Conservation (phyloP, 2,888 invertebrate species). For the Oxyteleia sp. region DNA sequence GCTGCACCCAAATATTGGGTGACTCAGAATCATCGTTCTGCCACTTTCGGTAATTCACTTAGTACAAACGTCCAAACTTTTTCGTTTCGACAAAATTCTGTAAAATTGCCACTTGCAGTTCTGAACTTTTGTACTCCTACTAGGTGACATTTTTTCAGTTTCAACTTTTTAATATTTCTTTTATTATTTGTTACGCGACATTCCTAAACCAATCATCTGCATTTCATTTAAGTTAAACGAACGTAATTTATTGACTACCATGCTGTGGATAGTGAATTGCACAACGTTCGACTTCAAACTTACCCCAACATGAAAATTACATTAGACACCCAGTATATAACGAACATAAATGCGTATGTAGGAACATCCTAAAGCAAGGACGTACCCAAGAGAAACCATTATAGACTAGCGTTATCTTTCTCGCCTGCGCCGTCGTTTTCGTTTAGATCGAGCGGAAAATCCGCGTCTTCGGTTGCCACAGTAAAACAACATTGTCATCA, state of each 20-base stretch:
- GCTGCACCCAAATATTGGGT: conserved; percentile 76
- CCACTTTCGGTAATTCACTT: conserved; percentile 22
- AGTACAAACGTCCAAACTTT: neutral
- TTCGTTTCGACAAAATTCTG: no score
- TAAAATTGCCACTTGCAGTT: no score
- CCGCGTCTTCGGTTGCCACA: conserved; percentile 23
- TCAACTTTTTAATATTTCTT: no score
- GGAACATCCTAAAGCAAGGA: conserved; percentile 73
- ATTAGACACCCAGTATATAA: conserved; percentile 69
- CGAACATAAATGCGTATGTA: conserved; percentile 59
- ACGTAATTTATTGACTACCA: neutral
- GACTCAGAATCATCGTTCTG: conserved; percentile 53
- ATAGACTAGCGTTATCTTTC: conserved; percentile 64
- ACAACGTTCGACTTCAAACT: neutral
- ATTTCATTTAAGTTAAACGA: neutral
- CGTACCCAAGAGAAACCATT: conserved; percentile 81
- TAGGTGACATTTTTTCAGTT: no score
- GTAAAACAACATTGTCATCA: conserved; percentile 10
- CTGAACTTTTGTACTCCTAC: no score
- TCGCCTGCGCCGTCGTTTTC: neutral
- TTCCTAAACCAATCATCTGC: no score
- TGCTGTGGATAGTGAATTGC: neutral
- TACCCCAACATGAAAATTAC: conserved; percentile 32
- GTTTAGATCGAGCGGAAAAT: conserved; percentile 38
- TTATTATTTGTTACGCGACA: no score